These are phyloP conservation scores for Thelaira solivaga DNA, from an alignment of 2,888 invertebrate species.

Conservation along the genomic window DNA sequence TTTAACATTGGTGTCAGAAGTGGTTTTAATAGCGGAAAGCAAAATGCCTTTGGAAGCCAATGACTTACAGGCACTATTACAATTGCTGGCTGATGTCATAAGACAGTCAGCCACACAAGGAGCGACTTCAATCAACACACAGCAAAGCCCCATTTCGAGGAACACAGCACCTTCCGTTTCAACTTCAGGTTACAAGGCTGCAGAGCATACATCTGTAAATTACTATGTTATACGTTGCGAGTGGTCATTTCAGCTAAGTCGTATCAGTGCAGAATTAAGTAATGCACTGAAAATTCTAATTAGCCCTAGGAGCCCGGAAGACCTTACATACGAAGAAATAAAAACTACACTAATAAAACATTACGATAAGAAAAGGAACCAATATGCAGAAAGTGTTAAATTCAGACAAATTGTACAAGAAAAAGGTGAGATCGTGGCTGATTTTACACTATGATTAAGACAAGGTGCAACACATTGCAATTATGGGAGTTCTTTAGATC, in stretches of 20 bases:
- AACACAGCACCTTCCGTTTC: no score
- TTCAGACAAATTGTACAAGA: slow-evolving; percentile 4
- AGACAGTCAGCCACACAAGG: background rate
- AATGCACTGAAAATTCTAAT: slow-evolving; percentile 14
- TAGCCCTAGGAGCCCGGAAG: background rate
- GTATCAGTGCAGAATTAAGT: background rate
- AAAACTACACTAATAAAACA: background rate
- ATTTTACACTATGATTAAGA: slow-evolving; percentile 14
- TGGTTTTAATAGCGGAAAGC: background rate
- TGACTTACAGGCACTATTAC: background rate
- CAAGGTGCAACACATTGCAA: slow-evolving; percentile 17
- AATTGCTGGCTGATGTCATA: slow-evolving; percentile 5
- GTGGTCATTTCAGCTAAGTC: slow-evolving; percentile 16
- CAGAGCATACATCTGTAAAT: background rate
- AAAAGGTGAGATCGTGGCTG: background rate
- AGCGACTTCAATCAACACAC: background rate
- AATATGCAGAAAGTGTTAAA: slow-evolving; percentile 25
- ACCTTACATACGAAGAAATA: slow-evolving; percentile 8
- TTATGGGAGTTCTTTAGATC: slow-evolving; percentile 24
- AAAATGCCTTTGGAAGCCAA: slow-evolving; percentile 7
- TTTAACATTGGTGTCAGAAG: slow-evolving; percentile 28
- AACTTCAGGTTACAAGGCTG: background rate
- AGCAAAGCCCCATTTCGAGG: no score
- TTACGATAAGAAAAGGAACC: slow-evolving; percentile 19
- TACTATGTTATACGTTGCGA: slow-evolving; percentile 18